Conservation (phyloP, 2,113 vertebrate species). For the Chionomys nivalis region DNA sequence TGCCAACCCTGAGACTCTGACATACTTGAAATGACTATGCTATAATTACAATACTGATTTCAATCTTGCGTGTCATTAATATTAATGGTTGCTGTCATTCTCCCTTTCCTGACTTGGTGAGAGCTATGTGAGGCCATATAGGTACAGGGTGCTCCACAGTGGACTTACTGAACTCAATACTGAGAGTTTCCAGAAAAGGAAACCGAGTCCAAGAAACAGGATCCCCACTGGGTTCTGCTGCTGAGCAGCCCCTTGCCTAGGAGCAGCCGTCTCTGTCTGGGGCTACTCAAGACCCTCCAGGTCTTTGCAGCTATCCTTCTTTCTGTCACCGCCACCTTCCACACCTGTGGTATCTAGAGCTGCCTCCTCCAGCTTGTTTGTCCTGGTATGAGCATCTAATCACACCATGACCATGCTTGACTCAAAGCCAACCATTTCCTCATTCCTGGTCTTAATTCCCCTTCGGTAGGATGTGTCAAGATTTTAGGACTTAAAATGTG, state of each 20-base stretch:
- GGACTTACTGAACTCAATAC: not conserved
- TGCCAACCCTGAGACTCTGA: conserved; percentile 27
- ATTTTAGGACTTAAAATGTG: not conserved
- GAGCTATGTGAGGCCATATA: not conserved
- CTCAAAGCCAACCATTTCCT: not conserved
- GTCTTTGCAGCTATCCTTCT: not conserved
- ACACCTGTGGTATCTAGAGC: not conserved
- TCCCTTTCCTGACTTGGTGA: not conserved
- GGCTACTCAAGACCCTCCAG: not conserved
- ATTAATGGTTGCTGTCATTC: conserved; percentile 24
- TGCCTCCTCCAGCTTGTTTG: not conserved
- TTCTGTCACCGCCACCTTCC: not conserved
- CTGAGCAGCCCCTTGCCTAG: not conserved
- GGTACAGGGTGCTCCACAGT: not conserved
- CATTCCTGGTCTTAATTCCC: not conserved
- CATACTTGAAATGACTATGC: conserved; percentile 25
- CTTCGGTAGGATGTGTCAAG: not conserved
- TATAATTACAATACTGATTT: conserved; percentile 62
- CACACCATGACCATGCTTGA: not conserved
- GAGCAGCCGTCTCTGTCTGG: not conserved
- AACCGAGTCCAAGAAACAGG: not conserved
- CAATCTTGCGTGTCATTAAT: conserved; percentile 63
- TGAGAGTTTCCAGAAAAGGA: not conserved
- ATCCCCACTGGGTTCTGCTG: not conserved
- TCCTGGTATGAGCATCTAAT: not conserved